Evolutionary conservation across 2,797 vertebrate genomes (phyloP), one percentile per base, ranked within the genome.

Genomic region (Anguilla anguilla): DNA sequence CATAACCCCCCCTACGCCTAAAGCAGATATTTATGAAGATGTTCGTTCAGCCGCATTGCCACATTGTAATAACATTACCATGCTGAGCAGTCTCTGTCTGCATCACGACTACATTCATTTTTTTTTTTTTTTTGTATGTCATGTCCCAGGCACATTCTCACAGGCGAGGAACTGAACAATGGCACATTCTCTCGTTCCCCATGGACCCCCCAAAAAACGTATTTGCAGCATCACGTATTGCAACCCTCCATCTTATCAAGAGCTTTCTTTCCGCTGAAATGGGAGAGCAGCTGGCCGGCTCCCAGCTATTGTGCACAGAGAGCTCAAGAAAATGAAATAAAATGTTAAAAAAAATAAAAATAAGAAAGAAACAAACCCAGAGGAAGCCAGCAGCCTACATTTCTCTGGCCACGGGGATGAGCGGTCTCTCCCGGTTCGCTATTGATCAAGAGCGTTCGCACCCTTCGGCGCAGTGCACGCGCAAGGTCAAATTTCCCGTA

Each of bases 11-110:
- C 46, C 81, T 57, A 86, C 91, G 95, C 94, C 94, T 81, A 46
- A 94, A 95, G 91, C 93, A 94, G 95, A 93, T 95, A 96, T 96
- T 96, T 96, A 96, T 96, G 94, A 95, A 96, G 96, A 96, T 92
- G 91, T 95, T 94, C 92, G 93, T 92, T 94, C 93, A 81, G 28
- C 95, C 92, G 93, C 92, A 91, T 94, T 81, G 43, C 95, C 92
- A 94, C 92, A 92, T 94, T 93, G 94, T 89, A 94, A 93, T 90
- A 89, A 91, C 93, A 96, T 95, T 95, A 93, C 72, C 89, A 96
- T 96, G 94, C 93, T 87, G 49, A 88, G 92, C 94, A 88, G 92
- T 87, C 88, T 13, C 93, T 91, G 90, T 91, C 92, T 92, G 91
- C 91, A 91, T 94, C 93, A 94, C 89, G 91, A 93, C 89, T 91